Conservation (phyloP, 2,888 invertebrate genomes). For the Heliconius ismenius region DNA sequence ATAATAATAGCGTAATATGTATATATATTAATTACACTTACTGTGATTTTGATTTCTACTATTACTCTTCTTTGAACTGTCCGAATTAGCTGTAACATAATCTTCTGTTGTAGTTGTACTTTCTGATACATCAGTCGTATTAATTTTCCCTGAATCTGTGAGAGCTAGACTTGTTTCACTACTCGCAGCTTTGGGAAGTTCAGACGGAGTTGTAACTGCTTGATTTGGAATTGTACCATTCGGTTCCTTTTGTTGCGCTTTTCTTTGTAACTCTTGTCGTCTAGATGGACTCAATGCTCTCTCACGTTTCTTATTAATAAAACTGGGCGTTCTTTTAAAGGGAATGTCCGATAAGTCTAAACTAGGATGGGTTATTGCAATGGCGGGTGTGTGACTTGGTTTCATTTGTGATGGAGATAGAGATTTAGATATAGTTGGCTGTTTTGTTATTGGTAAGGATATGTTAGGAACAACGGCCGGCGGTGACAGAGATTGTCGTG, state of each 20-base stretch:
- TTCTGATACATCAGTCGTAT: constrained; percentile 91
- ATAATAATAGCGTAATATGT: neutral
- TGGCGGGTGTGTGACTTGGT: constrained; percentile 76
- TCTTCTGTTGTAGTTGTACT: constrained; percentile 93
- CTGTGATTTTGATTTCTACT: constrained; percentile 72
- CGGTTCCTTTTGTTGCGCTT: constrained; percentile 69
- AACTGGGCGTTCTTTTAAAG: constrained; percentile 76
- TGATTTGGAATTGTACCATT: constrained; percentile 70
- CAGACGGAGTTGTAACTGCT: constrained; percentile 68
- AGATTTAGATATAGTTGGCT: constrained; percentile 70
- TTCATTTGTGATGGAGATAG: constrained; percentile 59
- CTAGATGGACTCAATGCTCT: constrained; percentile 78
- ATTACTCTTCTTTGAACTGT: constrained; percentile 85
- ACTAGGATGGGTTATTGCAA: constrained; percentile 82
- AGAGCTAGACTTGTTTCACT: constrained; percentile 82
- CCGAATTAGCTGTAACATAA: constrained; percentile 92
- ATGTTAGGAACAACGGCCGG: constrained; percentile 75
- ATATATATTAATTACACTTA: constrained; percentile 52
- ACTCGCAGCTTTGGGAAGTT: constrained; percentile 64
- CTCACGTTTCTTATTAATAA: constrained; percentile 78
- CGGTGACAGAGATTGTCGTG: constrained; percentile 71
- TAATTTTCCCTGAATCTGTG: constrained; percentile 87
- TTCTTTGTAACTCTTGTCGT: constrained; percentile 74
- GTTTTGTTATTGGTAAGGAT: constrained; percentile 74
- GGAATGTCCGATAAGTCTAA: constrained; percentile 75